Evolutionary conservation across 1,140 invertebrate species (phyloP).

Genomic region (Plutomurus gul): DNA sequence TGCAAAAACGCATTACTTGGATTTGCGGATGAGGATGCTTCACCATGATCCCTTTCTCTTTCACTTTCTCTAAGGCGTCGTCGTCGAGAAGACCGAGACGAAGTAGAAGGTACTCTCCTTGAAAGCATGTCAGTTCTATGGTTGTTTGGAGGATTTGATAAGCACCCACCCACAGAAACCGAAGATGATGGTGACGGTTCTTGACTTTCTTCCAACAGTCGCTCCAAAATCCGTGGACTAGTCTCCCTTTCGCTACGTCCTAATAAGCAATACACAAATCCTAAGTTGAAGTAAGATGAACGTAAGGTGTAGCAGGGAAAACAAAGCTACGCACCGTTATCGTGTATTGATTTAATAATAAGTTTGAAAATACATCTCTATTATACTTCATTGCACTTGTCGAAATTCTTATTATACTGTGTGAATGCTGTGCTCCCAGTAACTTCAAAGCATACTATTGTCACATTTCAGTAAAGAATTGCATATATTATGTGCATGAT

Average conservation of each 20-base stretch:
- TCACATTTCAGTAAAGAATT: too few relatives aligned
- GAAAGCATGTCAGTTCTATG: neutral
- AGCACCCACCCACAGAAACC: neutral
- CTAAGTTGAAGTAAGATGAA: neutral
- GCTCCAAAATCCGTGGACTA: slow-evolving; percentile 51
- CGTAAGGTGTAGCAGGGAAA: too few relatives aligned
- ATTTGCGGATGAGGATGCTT: neutral
- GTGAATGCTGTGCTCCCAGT: too few relatives aligned
- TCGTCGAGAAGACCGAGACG: neutral
- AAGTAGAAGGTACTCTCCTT: neutral
- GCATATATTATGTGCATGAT: too few relatives aligned
- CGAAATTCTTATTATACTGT: too few relatives aligned
- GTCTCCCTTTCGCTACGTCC: slow-evolving; percentile 48
- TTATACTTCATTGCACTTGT: too few relatives aligned
- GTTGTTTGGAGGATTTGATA: neutral
- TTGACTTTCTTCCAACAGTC: slow-evolving; percentile 52
- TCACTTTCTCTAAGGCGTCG: slow-evolving; percentile 10
- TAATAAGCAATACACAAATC: too few relatives aligned
- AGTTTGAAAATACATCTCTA: too few relatives aligned
- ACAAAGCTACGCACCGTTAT: too few relatives aligned
- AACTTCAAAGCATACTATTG: too few relatives aligned
- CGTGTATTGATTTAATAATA: too few relatives aligned
- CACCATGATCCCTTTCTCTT: neutral
- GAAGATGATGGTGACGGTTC: slow-evolving; percentile 27
- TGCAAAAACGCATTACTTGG: slow-evolving; percentile 47